Base-by-base conservation (phyloP, 2,888 invertebrate species). In the Lithodes maja region DNA sequence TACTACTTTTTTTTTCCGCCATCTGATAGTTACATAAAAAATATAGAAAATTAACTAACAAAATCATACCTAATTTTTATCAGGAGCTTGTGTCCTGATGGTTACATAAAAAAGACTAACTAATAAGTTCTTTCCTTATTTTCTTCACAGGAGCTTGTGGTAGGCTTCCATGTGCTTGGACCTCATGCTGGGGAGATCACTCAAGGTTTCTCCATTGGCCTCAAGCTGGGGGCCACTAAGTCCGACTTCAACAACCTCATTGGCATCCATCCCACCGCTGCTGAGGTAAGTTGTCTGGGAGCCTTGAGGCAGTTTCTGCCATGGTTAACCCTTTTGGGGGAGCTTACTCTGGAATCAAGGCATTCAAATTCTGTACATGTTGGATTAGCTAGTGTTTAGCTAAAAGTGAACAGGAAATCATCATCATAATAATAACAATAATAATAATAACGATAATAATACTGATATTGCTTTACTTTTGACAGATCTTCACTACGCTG, bases 401-500 rank as follows among this genome's bases (percentile, higher is more conserved):
- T 33, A 33, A 0, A 33, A 33, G 33, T 33, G 33, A 33, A 33
- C 33, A 33, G 33, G 33, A 33, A 33, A 33, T 33, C 33, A 33
- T 33, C 33, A 33, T 33, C 33, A 33, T 33, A 33, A 33, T 33
- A 33, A 33, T 33, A 33, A 33, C 0, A 33, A 33, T 33, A 33
- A 33, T 33, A 33, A 33, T 33, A 33, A 33, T 33, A 33, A 33
- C 33, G 33, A 33, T 33, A 33, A 33, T 33, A 33, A 33, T 33
- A 33, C 33, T 33, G 33, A 33, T 33, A 33, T 33, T 33, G 33
- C 33, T 33, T 33, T 33, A 33, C 33, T 33, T 33, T 33, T 93
- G 92, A 92, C 92, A 94, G 94, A 92, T 97, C 94, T 98, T 98
- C 94, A 98, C 98, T 0, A 96, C 98, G 85, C 95, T 98, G 92